Evolutionary conservation across 2,113 vertebrate genomes (phyloP).

Genomic region (Eudyptes chrysolophus): DNA sequence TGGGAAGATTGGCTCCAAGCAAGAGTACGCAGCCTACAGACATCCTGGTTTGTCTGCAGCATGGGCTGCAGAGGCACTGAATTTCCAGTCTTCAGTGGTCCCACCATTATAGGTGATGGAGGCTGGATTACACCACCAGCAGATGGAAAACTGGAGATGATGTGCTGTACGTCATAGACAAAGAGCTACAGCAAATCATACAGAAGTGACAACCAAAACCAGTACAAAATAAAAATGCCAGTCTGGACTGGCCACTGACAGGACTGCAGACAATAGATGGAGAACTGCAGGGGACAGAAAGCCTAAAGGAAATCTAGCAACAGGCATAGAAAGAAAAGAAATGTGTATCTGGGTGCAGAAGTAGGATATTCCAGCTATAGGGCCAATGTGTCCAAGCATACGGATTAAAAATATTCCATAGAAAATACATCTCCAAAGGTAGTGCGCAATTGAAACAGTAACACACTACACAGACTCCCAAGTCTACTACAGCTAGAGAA

Average conservation of each 20-base stretch:
- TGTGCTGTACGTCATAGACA: fast-evolving
- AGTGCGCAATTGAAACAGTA: neutral
- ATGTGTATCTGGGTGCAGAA: neutral
- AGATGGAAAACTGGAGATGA: neutral
- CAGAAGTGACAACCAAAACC: neutral
- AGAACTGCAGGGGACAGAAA: neutral
- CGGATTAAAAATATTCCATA: neutral
- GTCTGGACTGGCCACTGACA: neutral
- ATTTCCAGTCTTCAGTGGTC: neutral
- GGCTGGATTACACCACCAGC: neutral
- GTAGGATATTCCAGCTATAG: neutral
- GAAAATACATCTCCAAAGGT: neutral
- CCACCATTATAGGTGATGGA: neutral
- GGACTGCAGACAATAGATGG: neutral
- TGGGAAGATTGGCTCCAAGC: neutral
- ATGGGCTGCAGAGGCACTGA: neutral
- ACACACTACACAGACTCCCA: neutral
- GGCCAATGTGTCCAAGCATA: neutral
- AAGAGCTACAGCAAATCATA: neutral
- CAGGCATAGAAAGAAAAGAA: neutral
- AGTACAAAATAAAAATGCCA: neutral
- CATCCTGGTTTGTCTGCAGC: neutral
- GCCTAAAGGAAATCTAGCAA: neutral
- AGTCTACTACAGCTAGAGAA: neutral
- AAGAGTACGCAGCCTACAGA: neutral